Conservation (phyloP, 2,888 invertebrate species). For the Bimastos eiseni region DNA sequence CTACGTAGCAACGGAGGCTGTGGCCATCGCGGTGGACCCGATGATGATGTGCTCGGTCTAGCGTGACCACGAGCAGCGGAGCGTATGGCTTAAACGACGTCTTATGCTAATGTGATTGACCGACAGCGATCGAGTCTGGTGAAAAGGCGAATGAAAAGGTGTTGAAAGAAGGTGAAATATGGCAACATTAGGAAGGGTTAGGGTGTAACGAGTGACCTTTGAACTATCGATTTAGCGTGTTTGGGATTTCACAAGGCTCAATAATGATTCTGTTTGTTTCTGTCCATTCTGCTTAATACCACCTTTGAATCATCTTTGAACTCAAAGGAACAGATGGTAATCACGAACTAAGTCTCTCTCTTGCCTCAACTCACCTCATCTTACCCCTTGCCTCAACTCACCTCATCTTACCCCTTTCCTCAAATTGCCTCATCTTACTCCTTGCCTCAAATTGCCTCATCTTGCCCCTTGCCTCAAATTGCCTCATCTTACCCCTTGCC, state of each 20-base stretch:
- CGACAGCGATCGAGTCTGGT: not conserved
- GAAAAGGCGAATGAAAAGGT: not conserved
- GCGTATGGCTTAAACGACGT: not conserved
- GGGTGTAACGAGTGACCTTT: not conserved
- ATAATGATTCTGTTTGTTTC: too few species aligned
- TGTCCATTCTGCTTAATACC: too few species aligned
- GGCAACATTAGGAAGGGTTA: not conserved
- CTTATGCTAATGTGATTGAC: constrained; percentile 24
- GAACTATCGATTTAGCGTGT: not conserved
- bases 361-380: too few species aligned
- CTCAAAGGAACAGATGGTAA: too few species aligned
- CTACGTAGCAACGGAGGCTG: not conserved
- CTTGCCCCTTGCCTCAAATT: too few species aligned
- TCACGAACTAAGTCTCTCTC: too few species aligned
- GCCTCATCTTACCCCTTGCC: too few species aligned
- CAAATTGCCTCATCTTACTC: too few species aligned
- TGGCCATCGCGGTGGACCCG: not conserved
- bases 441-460: too few species aligned
- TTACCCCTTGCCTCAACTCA: too few species aligned
- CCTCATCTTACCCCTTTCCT: too few species aligned
- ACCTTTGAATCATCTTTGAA: too few species aligned
- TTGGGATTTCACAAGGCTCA: not conserved
- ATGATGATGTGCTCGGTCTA: not conserved
- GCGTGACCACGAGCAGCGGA: not conserved
- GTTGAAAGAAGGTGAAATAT: not conserved